Evolutionary conservation across 2,797 vertebrate genomes (phyloP), one percentile per base, ranked within the genome.

Genomic region (Ciconia nigra): DNA sequence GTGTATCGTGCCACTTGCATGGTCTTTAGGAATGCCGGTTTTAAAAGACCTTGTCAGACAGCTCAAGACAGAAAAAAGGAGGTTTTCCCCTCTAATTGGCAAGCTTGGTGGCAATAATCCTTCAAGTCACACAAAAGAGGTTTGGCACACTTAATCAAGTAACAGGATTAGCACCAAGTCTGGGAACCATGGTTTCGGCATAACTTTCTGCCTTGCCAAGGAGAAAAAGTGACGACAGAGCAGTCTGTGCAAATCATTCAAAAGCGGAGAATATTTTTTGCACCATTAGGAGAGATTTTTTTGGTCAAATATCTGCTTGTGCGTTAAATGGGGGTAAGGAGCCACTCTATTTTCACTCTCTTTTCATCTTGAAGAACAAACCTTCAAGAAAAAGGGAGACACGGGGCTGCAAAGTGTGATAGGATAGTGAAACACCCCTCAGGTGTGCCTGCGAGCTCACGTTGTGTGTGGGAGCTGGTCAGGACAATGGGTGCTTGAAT

Each of bases 61-160:
- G 59, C 65, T 80, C 65, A 93, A 66, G 47, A 69, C 42, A 86
- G 81, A 51, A 39, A 35, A 89, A 95, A 63, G 37, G 49, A 59
- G 22, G 15, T 15, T 92, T 81, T 76, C 15, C 21, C 31, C 77
- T 90, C 93, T 90, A 95, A 92, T 37, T 89, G 77, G 80, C 57
- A 90, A 90, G 85, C 59, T 95, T 89, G 83, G 85, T 97, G 87
- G 58, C 94, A 96, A 57, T 94, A 95, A 93, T 96, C 74, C 72
- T 78, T 84, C 79, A 78, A 96, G 84, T 96, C 70, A 93, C 42
- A 94, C 63, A 87, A 90, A 91, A 93, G 89, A 94, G 58, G 66
- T 58, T 87, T 96, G 92, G 81, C 62, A 90, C 83, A 80, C 29
- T 95, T 86, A 62, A 94, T 92, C 76, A 93, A 96, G 79, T 90